Base-by-base conservation (phyloP, 1,140 invertebrate genomes). In the Drosophila murphyi region DNA sequence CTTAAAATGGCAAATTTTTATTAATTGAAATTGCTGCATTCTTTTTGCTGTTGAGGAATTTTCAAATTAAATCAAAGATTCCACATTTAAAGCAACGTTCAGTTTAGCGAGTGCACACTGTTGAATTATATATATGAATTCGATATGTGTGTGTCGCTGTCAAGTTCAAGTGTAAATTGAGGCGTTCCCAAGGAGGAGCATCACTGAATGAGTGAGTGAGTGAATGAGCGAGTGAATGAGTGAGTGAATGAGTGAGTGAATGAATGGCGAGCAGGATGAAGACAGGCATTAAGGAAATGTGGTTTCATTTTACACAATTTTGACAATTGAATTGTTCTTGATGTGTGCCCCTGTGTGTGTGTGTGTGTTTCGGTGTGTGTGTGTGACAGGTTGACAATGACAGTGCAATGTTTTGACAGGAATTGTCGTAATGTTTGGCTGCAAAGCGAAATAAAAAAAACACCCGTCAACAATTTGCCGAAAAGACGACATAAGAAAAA, bases 331-430 rank as follows among this genome's bases (percentile, higher is more conserved):
- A 88, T 82, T 76, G 73, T 52, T 37, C 37, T 32, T 28, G 5
- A 29, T 43, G 43, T 35, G 45, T 47, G 56, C 45, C 37, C 28
- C 12, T 8, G 34, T 43, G 43, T 35, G 45, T 47, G 56, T 28
- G 70, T n/a, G 48, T 47, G 48, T 39, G 48, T 31, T 12, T 12
- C 12, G 12, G 72, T 37, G 56, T 65, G 45, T 57, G 43, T 61
- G 43, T 56, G 52, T 63, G 75, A 77, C 75, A 73, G 50, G 67
- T 64, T 74, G 65, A 89, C 86, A 89, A 89, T 78, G 78, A 85
- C 72, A 70, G 55, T 68, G 78, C 75, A 78, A 60, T 90, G 81
- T 90, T 90, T 86, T 90, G 86, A 90, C 86, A 90, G 87, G 62
- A 63, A 82, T 82, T 90, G 81, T 86, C 87, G 82, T 82, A 85